Conservation (phyloP, 2,888 invertebrate genomes). For the Uloborus plumipes region DNA sequence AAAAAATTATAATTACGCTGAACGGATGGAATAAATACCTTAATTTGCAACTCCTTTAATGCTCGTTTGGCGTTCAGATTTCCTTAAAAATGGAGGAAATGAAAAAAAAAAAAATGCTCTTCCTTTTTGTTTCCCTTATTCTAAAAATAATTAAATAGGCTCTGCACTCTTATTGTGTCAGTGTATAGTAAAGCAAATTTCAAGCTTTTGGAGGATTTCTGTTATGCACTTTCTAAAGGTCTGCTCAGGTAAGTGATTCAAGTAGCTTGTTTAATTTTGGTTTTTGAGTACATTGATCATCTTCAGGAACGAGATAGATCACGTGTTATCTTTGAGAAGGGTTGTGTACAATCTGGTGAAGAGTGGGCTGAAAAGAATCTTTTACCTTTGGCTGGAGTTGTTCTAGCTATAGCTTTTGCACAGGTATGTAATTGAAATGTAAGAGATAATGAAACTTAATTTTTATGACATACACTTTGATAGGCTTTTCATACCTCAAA, state of each 20-base stretch:
- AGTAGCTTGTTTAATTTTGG: neutral
- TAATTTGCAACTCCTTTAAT: too few species aligned
- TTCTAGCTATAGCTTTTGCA: constrained; percentile 90
- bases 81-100: too few species aligned
- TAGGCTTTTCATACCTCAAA: too few species aligned
- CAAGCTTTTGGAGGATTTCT: neutral
- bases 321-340: constrained; percentile 87
- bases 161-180: too few species aligned
- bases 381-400: constrained; percentile 89
- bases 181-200: neutral
- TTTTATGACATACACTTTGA: too few species aligned
- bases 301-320: constrained; percentile 76
- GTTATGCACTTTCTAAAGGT: neutral
- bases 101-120: too few species aligned
- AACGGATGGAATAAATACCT: too few species aligned
- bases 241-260: neutral
- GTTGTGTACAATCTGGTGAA: constrained; percentile 93
- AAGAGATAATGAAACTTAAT: too few species aligned
- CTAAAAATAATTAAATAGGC: too few species aligned
- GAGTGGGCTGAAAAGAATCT: constrained; percentile 96
- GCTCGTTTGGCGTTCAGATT: too few species aligned
- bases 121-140: too few species aligned
- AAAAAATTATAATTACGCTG: too few species aligned
- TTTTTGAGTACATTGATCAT: constrained; percentile 10
- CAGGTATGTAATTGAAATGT: constrained; percentile 78